These are phyloP conservation scores for Antennarius striatus DNA, from an alignment of 2,113 vertebrate genomes.

Conservation along the genomic window DNA sequence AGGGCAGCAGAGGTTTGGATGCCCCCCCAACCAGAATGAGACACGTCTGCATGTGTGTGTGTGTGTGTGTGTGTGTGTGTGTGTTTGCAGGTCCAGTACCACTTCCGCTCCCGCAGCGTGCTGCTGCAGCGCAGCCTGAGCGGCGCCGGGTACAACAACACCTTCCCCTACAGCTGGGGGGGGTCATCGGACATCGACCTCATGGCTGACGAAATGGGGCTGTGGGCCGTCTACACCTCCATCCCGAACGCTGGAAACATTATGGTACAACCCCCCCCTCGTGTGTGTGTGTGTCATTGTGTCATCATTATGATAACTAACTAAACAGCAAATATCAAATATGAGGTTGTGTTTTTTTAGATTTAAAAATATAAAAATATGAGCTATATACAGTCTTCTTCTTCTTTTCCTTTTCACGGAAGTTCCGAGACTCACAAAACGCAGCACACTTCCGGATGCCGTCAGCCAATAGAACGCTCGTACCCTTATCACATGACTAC, in stretches of 20 bases:
- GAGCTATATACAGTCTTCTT: too few species aligned
- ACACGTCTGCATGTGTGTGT: conserved; percentile 4
- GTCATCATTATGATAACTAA: neutral
- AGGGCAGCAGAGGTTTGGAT: neutral
- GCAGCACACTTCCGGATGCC: too few species aligned
- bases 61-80: neutral
- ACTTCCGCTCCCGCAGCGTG: conserved; percentile 81
- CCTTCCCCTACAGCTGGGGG: conserved; percentile 93
- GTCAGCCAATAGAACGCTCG: too few species aligned
- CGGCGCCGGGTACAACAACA: conserved; percentile 87
- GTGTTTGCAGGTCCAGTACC: conserved; percentile 78
- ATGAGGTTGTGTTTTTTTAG: too few species aligned
- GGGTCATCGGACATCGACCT: conserved; percentile 93
- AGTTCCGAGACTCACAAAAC: too few species aligned
- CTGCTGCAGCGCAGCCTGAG: conserved; percentile 81
- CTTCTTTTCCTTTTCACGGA: too few species aligned
- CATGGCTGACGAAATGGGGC: conserved; percentile 88
- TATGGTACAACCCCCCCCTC: conserved; percentile 46
- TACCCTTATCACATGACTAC: too few species aligned
- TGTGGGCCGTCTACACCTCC: conserved; percentile 93
- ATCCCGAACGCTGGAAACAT: conserved; percentile 79
- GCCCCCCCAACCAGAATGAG: neutral
- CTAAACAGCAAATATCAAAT: too few species aligned
- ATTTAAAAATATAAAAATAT: too few species aligned
- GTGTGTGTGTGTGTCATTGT: neutral